Conservation (phyloP, 2,113 vertebrate species). For the Bos indicus region DNA sequence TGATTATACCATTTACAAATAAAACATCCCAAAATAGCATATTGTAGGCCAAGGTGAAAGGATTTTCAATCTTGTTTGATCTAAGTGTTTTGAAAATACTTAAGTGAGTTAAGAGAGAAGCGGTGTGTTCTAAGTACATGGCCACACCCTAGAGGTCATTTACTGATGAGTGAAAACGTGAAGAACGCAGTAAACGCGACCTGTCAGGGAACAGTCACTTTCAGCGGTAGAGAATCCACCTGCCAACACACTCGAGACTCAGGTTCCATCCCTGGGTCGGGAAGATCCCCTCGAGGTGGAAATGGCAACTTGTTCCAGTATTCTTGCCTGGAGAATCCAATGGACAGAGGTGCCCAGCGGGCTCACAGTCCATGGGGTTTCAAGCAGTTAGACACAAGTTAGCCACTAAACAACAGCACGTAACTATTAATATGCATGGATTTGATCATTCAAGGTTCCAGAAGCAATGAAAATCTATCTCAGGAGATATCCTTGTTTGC, state of each 20-base stretch:
- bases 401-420: neutral
- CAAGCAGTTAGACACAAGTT: neutral
- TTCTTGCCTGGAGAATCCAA: neutral
- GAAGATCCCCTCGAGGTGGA: neutral
- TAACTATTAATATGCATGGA: neutral
- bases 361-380: neutral
- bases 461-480: neutral
- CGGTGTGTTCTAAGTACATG: neutral
- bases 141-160: neutral
- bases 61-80: neutral
- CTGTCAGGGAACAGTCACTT: neutral
- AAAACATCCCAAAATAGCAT: neutral
- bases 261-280: neutral
- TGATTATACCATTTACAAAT: neutral
- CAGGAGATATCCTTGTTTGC: neutral
- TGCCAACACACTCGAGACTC: rapidly evolving
- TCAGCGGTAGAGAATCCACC: neutral
- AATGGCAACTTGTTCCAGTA: neutral
- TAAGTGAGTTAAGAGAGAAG: neutral
- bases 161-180: neutral
- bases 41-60: neutral
- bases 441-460: neutral
- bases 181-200: neutral
- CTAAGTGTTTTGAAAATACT: neutral
- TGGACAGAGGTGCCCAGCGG: rapidly evolving